Evolutionary conservation across 2,888 invertebrate genomes (phyloP), one percentile per base, ranked within the genome.

Genomic region (Caenorhabditis virilis): DNA sequence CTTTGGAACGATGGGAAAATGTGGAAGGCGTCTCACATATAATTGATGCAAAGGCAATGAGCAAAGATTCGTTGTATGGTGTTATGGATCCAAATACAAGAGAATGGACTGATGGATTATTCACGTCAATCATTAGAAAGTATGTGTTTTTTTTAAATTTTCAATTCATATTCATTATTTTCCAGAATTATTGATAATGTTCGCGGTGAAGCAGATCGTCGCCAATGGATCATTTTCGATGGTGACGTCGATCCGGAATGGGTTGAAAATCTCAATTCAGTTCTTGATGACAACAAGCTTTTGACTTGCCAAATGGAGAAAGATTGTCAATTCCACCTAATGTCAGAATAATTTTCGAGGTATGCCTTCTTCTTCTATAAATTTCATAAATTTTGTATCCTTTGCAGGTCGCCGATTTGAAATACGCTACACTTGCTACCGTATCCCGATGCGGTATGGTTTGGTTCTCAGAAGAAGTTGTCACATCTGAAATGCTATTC

Each of bases 391-490:
- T 30, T 30, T 9, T 27, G n/a, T n/a, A n/a, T n/a, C n/a, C 16
- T 27, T 51, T 74, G 59, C 48, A 82, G 82, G 82, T 84, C 6
- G 95, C 98, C 88, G 98, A 99, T 86, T 86, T 99, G 81, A 93
- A 93, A 85, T 97, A 93, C 85, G 98, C 98, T 0, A 99, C 98
- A 0, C 87, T 98, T 71, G 98, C 98, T 18, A 99, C 98, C 0
- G 98, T 99, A 0, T 95, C 95, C 5, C 93, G 98, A 85, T 99
- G 98, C 84, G 98, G 98, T 72, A 99, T 99, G 98, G 95, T 98
- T 41, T 98, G 98, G 98, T 99, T 98, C 89, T 95, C 94, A 11
- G 97, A 98, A 84, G 97, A 99, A 85, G 75, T 98, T 0, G 89
- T 98, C 6, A 92, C 94, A 0, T 92, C 93, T 0, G 97, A 97